Evolutionary conservation across 2,797 vertebrate species (phyloP), one percentile per base, ranked within the genome.

Genomic region (Otolemur crassicaudatus): DNA sequence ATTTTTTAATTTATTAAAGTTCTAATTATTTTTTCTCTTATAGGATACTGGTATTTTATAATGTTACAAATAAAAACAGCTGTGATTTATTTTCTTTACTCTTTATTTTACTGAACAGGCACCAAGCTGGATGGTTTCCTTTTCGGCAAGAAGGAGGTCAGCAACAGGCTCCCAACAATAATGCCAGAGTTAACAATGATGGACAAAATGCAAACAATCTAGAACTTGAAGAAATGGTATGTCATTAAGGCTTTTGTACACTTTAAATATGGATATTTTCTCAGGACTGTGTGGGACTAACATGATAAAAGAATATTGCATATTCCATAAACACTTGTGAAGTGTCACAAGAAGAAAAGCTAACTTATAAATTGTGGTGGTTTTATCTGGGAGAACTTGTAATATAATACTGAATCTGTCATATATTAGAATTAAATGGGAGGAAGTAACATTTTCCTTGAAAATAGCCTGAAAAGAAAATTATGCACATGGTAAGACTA

Each of bases 61-160:
- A 25, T 58, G n/a, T 93, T 94, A 43, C 1, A 91, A 77, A 91
- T 83, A 65, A 90, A 84, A 92, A 56, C 23, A 86, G 19, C 70
- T 87, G 43, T 19, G 12, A 85, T 67, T 90, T 95, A 5, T 37
- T 93, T 94, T 86, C 82, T 96, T 80, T 76, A 88, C 40, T 98
- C 67, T 97, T 97, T 90, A 0, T 98, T 97, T 97, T 98, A 75
- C 98, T 94, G 84, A 34, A 14, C 91, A 99, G 99, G 97, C 99
- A 99, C 96, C 99, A 99, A 97, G 99, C 99, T 73, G 99, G 99
- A 96, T 99, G 99, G 99, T 99, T 99, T 97, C 99, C 99, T 69
- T 99, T 99, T 94, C 99, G 99, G 97, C 99, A 99, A 97, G 99
- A 99, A 95, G 99, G 99, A 81, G 99, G 99, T 76, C 99, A 99